These are phyloP conservation scores for Pilophorus perplexus DNA, from an alignment of 2,888 invertebrate genomes.

Conservation along the genomic window DNA sequence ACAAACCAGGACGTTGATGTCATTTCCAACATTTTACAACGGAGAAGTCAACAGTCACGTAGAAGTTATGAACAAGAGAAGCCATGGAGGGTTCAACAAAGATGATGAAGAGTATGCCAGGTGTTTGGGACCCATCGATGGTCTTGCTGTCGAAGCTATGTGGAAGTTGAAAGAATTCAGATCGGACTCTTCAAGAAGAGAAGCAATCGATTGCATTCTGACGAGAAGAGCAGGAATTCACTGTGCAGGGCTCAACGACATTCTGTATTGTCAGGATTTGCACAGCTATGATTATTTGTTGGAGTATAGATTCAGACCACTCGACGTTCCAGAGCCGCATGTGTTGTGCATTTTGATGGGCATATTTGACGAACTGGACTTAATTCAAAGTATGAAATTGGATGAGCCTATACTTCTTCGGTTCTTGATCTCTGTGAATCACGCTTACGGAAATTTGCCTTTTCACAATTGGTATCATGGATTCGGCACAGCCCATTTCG, in stretches of 20 bases:
- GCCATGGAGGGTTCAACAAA: neutral
- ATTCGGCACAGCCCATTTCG: conserved; percentile 38
- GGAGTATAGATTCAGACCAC: conserved; percentile 22
- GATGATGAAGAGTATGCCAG: conserved; percentile 3
- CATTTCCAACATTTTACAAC: conserved; percentile 28
- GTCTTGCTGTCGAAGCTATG: conserved; percentile 16
- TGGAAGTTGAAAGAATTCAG: conserved; percentile 10
- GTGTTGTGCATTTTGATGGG: conserved; percentile 30
- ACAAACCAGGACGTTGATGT: conserved; percentile 4
- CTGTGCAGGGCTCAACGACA: conserved; percentile 3
- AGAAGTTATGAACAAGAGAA: conserved; percentile 30
- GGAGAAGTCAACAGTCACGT: conserved; percentile 24
- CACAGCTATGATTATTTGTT: conserved; percentile 13
- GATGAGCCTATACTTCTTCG: too few relatives aligned
- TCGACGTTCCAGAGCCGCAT: conserved; percentile 15
- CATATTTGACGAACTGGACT: conserved; percentile 21
- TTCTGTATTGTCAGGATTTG: conserved; percentile 14
- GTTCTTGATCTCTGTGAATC: conserved; percentile 25
- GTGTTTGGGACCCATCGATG: conserved; percentile 4
- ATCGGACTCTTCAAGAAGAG: neutral
- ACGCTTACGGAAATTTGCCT: conserved; percentile 19
- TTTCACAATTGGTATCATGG: conserved; percentile 41
- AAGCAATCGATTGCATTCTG: conserved; percentile 6
- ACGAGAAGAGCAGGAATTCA: conserved; percentile 16
- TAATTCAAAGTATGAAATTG: too few relatives aligned